phyloP scores from a whole-genome alignment of 2,113 vertebrate species.

The Scytalopus superciliaris region DNA sequence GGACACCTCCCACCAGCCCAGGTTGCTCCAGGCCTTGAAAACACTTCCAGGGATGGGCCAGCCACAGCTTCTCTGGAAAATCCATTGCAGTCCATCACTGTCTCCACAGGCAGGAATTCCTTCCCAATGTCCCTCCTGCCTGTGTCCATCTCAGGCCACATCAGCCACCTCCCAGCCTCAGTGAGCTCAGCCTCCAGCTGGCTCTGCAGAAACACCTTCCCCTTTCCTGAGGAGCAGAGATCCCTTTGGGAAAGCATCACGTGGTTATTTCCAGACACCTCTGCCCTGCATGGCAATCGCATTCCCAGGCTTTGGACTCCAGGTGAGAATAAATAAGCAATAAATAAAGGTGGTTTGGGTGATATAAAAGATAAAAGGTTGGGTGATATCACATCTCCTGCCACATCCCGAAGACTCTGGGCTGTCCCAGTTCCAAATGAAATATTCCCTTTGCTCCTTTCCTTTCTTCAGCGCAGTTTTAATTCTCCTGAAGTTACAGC shows the following conservation, averaged over 20 bases:
- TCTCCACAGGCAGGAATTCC: background rate
- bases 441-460: no score
- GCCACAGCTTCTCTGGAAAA: background rate
- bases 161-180: background rate
- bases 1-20: background rate
- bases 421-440: background rate
- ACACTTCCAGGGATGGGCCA: background rate
- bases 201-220: background rate
- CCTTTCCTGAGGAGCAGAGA: background rate
- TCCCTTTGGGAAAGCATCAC: background rate
- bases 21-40: background rate
- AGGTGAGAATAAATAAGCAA: background rate
- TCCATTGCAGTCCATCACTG: background rate
- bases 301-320: background rate
- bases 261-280: background rate
- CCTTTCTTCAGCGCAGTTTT: no score
- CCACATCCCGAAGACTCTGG: background rate
- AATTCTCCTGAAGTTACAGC: no score
- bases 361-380: no score
- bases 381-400: background rate
- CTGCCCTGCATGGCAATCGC: background rate
- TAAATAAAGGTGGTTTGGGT: no score
- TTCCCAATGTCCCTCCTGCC: background rate
- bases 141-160: rapidly evolving
- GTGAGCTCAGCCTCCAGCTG: background rate